phyloP scores from a whole-genome alignment of 2,888 invertebrate species.

The Lasioglossum lativentre region DNA sequence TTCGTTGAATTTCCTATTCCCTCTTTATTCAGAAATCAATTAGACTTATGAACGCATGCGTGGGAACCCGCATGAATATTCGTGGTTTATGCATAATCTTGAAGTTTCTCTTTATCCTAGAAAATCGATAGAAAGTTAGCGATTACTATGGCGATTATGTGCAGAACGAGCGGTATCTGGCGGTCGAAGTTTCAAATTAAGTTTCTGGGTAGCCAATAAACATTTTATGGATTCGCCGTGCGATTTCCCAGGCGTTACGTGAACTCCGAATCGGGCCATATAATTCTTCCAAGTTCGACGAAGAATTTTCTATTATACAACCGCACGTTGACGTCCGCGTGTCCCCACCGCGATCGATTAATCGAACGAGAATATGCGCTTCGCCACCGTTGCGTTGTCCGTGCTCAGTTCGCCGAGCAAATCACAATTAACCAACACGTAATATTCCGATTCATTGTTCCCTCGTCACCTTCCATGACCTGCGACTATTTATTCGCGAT shows the following conservation, averaged over 20 bases:
- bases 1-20: background rate
- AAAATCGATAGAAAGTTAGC: slow-evolving; percentile 17
- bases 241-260: background rate
- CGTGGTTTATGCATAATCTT: background rate
- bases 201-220: slow-evolving; percentile 44
- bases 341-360: slow-evolving; percentile 30
- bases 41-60: background rate
- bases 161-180: slow-evolving; percentile 28
- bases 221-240: slow-evolving; percentile 29
- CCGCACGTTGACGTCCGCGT: slow-evolving; percentile 11
- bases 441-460: slow-evolving; percentile 49
- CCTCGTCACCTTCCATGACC: slow-evolving; percentile 2
- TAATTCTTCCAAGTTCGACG: slow-evolving; percentile 1
- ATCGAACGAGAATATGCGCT: slow-evolving; percentile 22
- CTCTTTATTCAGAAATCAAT: background rate
- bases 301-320: slow-evolving; percentile 34
- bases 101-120: background rate
- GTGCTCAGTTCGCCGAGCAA: slow-evolving; percentile 33
- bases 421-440: slow-evolving; percentile 52
- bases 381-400: slow-evolving; percentile 12
- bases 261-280: background rate
- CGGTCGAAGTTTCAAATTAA: slow-evolving; percentile 43
- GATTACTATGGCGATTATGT: slow-evolving; percentile 34
- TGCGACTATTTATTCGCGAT: slow-evolving; percentile 49
- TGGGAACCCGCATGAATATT: background rate